Evolutionary conservation across 2,113 vertebrate species (phyloP).

Genomic region (Rhinopomastus cyanomelas): DNA sequence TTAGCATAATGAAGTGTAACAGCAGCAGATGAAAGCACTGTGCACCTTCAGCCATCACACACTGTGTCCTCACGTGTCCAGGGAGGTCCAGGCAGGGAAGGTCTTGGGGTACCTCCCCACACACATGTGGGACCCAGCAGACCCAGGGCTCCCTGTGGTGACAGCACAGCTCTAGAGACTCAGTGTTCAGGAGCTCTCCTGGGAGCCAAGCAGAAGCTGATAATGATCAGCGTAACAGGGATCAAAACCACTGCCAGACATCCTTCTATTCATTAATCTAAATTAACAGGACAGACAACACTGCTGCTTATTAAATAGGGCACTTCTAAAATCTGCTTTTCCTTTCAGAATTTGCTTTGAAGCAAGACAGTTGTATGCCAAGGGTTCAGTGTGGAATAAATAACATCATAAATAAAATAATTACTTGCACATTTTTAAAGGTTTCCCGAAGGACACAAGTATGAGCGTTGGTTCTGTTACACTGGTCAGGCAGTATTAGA

Average conservation of each 20-base stretch:
- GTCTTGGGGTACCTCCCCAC: neutral
- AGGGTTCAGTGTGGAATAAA: neutral
- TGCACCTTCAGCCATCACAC: neutral
- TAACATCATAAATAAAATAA: neutral
- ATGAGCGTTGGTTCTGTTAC: neutral
- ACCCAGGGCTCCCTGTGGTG: rapidly evolving
- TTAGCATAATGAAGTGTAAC: neutral
- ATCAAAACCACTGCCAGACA: neutral
- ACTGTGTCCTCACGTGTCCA: rapidly evolving
- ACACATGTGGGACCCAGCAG: rapidly evolving
- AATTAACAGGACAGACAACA: neutral
- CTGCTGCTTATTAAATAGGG: neutral
- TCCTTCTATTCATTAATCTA: neutral
- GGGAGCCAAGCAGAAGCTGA: neutral
- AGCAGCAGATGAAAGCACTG: neutral
- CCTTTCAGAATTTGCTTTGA: neutral
- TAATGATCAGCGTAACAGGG: neutral
- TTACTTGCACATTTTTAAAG: neutral
- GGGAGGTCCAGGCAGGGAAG: neutral
- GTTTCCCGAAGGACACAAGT: neutral
- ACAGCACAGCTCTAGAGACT: neutral
- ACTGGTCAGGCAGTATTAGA: neutral
- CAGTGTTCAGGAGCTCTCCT: rapidly evolving
- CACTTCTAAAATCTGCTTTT: neutral
- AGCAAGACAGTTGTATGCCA: neutral